Percentiles rank a stretch among this genome's conserved stretches.
These are phyloP conservation scores for Coenobita brevimanus DNA, from an alignment of 1,140 invertebrate species.

Conservation along the genomic window DNA sequence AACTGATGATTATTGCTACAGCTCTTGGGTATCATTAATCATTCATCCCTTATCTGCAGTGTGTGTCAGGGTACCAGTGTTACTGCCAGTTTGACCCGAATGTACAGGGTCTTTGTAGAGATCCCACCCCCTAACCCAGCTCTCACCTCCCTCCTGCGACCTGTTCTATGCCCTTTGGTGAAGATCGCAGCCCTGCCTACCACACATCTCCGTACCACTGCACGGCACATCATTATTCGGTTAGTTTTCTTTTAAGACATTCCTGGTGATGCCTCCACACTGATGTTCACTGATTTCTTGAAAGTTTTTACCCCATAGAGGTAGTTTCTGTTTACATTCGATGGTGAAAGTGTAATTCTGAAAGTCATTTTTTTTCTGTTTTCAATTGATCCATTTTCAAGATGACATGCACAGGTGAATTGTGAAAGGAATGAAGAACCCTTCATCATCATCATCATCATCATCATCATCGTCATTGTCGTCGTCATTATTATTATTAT, in stretches of 20 bases:
- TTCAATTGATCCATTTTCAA: too few relatives aligned
- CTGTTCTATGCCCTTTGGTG: constrained; percentile 33
- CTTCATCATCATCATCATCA: not conserved
- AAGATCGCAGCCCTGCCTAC: constrained; percentile 31
- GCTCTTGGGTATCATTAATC: too few relatives aligned
- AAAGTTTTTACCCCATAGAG: too few relatives aligned
- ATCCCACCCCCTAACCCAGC: constrained; percentile 6
- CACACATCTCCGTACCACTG: constrained; percentile 27
- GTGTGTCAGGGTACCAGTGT: not conserved
- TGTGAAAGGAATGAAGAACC: too few relatives aligned
- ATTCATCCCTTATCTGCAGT: not conserved
- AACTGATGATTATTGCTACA: too few relatives aligned
- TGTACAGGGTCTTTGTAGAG: constrained; percentile 47
- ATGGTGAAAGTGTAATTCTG: too few relatives aligned
- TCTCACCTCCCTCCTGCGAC: constrained; percentile 33
- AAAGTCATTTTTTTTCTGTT: too few relatives aligned
- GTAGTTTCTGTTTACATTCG: too few relatives aligned
- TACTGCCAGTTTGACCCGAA: constrained; percentile 23
- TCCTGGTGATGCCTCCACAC: too few relatives aligned
- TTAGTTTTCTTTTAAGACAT: not conserved
- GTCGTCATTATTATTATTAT: too few relatives aligned
- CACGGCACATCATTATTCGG: constrained; percentile 27
- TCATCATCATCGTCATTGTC: not conserved
- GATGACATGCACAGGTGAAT: too few relatives aligned
- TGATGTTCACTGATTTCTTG: not conserved